phyloP scores from a whole-genome alignment of 1,140 invertebrate species.

The Drosophila arizonae region DNA sequence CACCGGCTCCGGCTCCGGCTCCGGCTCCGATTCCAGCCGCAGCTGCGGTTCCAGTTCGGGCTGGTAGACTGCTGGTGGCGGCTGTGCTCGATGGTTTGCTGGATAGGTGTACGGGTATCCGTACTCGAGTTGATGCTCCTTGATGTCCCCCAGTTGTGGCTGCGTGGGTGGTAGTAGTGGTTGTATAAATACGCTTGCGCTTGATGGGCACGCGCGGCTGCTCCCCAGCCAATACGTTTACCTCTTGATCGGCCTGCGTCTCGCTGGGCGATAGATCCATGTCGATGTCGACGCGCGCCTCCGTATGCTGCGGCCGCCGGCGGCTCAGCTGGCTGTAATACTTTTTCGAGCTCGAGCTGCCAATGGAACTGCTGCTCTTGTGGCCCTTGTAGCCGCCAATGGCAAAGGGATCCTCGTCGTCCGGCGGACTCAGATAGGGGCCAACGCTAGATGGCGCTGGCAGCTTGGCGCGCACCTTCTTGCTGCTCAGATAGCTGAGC shows the following conservation, averaged over 20 bases:
- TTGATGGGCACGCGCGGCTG: conserved; percentile 70
- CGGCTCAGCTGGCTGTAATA: conserved; percentile 54
- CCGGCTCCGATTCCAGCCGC: conserved; percentile 38
- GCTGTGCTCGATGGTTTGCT: conserved; percentile 58
- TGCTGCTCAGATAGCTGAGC: conserved; percentile 60
- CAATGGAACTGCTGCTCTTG: conserved; percentile 21
- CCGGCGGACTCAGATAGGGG: conserved; percentile 75
- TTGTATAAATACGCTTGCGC: conserved; percentile 82
- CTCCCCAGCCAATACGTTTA: conserved; percentile 76
- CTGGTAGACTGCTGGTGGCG: conserved; percentile 51
- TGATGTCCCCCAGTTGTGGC: conserved; percentile 41
- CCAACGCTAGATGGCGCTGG: conserved; percentile 65
- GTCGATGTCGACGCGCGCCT: conserved; percentile 68
- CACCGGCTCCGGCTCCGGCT: conserved; percentile 29
- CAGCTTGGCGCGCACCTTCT: conserved; percentile 67
- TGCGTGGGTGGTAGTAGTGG: conserved; percentile 69
- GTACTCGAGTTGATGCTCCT: conserved; percentile 45
- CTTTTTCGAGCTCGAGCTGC: conserved; percentile 57
- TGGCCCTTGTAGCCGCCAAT: conserved; percentile 42
- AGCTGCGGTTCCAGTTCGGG: conserved; percentile 53
- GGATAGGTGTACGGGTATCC: conserved; percentile 45
- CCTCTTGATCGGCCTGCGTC: conserved; percentile 74
- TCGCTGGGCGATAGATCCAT: conserved; percentile 73
- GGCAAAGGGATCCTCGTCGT: conserved; percentile 53
- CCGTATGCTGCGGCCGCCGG: conserved; percentile 61